Conservation (phyloP, 2,797 vertebrate species). For the Hyperoplus immaculatus region DNA sequence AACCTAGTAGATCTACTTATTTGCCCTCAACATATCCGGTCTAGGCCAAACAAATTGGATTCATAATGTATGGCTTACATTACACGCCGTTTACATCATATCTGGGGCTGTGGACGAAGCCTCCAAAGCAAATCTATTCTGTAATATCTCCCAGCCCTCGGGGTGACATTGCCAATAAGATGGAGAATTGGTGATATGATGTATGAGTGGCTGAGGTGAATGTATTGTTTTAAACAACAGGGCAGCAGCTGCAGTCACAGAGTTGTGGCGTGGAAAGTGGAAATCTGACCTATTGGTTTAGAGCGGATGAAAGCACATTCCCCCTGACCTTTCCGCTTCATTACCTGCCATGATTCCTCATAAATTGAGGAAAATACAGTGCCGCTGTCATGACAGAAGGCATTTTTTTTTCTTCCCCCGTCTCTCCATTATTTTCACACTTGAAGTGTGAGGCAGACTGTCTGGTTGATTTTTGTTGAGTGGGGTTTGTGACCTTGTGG, state of each 20-base stretch:
- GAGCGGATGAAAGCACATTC: slow-evolving; percentile 74
- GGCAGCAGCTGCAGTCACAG: slow-evolving; percentile 80
- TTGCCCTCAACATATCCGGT: slow-evolving; percentile 36
- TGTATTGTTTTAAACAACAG: slow-evolving; percentile 77
- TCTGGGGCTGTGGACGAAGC: slow-evolving; percentile 38
- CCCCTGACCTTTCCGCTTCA: slow-evolving; percentile 79
- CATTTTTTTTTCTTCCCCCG: not conserved
- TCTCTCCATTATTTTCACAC: not conserved
- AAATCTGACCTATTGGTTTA: slow-evolving; percentile 79
- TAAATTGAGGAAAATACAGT: slow-evolving; percentile 68
- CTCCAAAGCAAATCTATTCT: slow-evolving; percentile 67
- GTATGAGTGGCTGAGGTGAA: slow-evolving; percentile 73
- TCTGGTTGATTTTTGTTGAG: not conserved
- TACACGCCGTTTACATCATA: slow-evolving; percentile 68
- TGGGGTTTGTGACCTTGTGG: not conserved
- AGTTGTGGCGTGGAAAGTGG: slow-evolving; percentile 76
- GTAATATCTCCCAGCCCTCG: slow-evolving; percentile 51
- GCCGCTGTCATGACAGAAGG: slow-evolving; percentile 31
- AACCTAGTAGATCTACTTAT: slow-evolving; percentile 10
- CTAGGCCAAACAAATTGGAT: slow-evolving; percentile 78
- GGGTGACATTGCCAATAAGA: slow-evolving; percentile 77
- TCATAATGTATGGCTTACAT: slow-evolving; percentile 80
- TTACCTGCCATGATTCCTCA: slow-evolving; percentile 73
- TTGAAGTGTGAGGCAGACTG: not conserved
- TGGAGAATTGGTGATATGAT: slow-evolving; percentile 75